Conservation (phyloP, 2,113 vertebrate species). For the Suncus etruscus region DNA sequence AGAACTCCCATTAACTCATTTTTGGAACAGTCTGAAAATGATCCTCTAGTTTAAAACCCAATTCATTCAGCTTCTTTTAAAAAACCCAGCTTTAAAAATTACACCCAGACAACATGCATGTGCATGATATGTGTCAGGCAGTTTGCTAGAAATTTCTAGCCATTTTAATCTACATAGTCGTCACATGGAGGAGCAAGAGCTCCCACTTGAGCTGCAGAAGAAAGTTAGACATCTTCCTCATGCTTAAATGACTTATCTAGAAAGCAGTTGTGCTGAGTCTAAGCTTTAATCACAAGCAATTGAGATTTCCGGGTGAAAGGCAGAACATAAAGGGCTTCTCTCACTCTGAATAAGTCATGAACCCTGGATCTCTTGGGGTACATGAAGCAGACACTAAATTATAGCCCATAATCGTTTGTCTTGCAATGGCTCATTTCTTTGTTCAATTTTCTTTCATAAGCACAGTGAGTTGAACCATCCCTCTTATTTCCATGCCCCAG, state of each 20-base stretch:
- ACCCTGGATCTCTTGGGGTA: too few species aligned
- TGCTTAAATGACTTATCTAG: not conserved
- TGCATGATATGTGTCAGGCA: not conserved
- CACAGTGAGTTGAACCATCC: not conserved
- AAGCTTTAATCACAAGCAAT: not conserved
- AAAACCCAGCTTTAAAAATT: not conserved
- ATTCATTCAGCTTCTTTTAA: not conserved
- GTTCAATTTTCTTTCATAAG: not conserved
- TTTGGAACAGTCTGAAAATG: not conserved
- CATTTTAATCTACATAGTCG: not conserved
- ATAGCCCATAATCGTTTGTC: not conserved
- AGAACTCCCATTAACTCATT: not conserved
- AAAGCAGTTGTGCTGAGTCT: not conserved
- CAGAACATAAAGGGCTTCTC: not conserved
- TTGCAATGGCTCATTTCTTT: not conserved
- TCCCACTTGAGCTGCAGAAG: not conserved
- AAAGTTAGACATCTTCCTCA: not conserved
- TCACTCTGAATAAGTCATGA: not conserved
- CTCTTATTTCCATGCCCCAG: not conserved
- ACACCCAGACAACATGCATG: not conserved
- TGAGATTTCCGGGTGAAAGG: not conserved
- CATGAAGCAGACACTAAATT: not conserved
- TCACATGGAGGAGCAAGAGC: not conserved
- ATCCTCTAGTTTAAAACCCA: conserved; percentile 32
- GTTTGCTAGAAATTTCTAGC: not conserved